phyloP scores from a whole-genome alignment of 2,113 vertebrate genomes.

The Peucedramus taeniatus region DNA sequence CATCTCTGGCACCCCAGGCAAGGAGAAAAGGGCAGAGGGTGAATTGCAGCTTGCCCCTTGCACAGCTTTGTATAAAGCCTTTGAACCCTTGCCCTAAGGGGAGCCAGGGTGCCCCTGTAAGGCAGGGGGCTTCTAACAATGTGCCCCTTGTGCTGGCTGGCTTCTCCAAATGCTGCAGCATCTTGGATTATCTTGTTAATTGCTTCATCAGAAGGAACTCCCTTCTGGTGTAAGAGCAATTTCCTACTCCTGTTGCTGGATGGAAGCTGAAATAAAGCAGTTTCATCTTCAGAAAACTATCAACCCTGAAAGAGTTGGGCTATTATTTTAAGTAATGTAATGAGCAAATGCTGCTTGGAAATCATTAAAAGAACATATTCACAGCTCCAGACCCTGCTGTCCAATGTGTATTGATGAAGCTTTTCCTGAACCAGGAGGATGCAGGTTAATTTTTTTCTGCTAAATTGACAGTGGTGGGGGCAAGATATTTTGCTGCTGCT shows the following conservation, averaged over 20 bases:
- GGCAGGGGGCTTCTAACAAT: constrained; percentile 36
- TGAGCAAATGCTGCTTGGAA: not conserved
- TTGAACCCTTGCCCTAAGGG: constrained; percentile 40
- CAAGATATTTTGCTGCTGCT: constrained; percentile 9
- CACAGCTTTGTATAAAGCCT: not conserved
- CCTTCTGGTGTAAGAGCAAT: not conserved
- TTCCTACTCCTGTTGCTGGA: not conserved
- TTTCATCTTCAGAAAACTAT: not conserved
- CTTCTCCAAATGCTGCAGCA: not conserved
- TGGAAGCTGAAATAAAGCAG: constrained; percentile 2
- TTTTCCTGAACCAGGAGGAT: not conserved
- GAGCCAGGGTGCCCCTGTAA: not conserved
- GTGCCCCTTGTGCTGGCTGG: not conserved
- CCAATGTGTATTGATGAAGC: not conserved
- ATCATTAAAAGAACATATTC: not conserved
- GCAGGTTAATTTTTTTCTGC: constrained; percentile 15
- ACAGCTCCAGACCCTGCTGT: not conserved
- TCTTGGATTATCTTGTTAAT: not conserved
- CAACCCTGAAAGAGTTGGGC: not conserved
- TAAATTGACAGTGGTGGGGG: not conserved
- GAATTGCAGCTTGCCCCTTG: not conserved
- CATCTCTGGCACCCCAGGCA: not conserved
- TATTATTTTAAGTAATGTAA: constrained; percentile 34
- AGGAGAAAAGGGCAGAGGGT: not conserved
- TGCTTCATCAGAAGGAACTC: not conserved